Evolutionary conservation across 2,113 vertebrate species (phyloP).

Genomic region (Jaculus jaculus): DNA sequence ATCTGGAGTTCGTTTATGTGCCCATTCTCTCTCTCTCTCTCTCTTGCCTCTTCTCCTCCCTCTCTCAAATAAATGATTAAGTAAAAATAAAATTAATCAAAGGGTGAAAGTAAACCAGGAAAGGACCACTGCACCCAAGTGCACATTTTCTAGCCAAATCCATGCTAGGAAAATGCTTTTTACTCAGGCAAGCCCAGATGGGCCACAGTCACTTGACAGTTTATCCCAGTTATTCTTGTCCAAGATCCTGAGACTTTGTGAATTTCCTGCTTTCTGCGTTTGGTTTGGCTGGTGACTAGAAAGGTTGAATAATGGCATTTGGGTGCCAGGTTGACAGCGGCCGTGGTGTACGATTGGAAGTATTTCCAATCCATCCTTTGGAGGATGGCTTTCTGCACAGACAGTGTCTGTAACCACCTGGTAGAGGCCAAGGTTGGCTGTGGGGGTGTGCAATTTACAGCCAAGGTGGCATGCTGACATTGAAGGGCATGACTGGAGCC

Average conservation of each 20-base stretch:
- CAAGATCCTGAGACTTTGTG: background rate
- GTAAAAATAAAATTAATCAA: too few relatives aligned
- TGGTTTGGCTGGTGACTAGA: background rate
- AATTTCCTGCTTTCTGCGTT: background rate
- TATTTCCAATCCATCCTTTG: background rate
- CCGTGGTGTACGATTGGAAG: background rate
- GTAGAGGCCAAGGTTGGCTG: too few relatives aligned
- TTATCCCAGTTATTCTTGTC: background rate
- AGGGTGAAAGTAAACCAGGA: background rate
- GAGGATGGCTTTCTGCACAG: background rate
- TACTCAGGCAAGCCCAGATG: background rate
- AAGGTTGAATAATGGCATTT: too few relatives aligned
- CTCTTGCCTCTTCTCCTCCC: too few relatives aligned
- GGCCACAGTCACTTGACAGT: background rate
- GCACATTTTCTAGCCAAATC: background rate
- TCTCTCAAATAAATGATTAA: too few relatives aligned
- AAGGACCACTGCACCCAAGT: rapidly evolving
- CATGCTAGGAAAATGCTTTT: background rate
- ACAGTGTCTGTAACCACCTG: rapidly evolving
- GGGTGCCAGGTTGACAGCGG: background rate
- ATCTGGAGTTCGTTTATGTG: too few relatives aligned
- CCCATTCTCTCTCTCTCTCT: too few relatives aligned
- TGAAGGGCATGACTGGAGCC: background rate
- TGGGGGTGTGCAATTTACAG: background rate
- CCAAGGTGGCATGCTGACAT: background rate